These are phyloP conservation scores for Callosobruchus maculatus DNA, from an alignment of 2,888 invertebrate species.

Conservation along the genomic window DNA sequence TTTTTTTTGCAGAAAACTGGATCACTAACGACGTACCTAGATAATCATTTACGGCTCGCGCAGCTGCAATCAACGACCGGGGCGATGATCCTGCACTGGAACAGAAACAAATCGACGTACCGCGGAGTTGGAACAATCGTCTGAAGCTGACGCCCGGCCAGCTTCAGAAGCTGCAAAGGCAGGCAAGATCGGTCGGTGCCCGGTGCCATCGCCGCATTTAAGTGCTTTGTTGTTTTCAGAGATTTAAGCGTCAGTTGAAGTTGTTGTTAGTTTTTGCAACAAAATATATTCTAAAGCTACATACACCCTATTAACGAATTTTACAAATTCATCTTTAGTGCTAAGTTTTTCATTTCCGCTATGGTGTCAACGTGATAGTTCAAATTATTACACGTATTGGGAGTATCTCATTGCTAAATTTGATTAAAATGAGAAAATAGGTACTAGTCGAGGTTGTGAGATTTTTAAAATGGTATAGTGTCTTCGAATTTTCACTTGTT, in stretches of 20 bases:
- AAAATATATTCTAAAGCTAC: constrained; percentile 22
- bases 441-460: too few species aligned
- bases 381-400: not conserved
- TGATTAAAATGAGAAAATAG: too few species aligned
- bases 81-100: not conserved
- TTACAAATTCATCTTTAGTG: constrained; percentile 11
- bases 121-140: not conserved
- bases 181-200: not conserved
- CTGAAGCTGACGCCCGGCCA: too few species aligned
- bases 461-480: too few species aligned
- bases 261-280: constrained; percentile 21
- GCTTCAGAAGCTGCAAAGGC: not conserved
- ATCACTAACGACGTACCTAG: constrained; percentile 11
- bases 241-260: constrained; percentile 17
- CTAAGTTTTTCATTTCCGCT: constrained; percentile 10
- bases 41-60: constrained; percentile 5
- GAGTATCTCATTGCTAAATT: not conserved
- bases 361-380: constrained; percentile 6
- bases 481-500: too few species aligned
- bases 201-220: constrained; percentile 5
- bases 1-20: constrained; percentile 19
- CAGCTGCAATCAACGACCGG: not conserved
- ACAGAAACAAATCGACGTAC: too few species aligned
- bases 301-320: constrained; percentile 18
- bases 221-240: constrained; percentile 23